A percentile compares a stretch with the other conserved stretches of the same genome.
phyloP scores from a whole-genome alignment of 2,888 invertebrate species.

The Geotrupes spiniger region DNA sequence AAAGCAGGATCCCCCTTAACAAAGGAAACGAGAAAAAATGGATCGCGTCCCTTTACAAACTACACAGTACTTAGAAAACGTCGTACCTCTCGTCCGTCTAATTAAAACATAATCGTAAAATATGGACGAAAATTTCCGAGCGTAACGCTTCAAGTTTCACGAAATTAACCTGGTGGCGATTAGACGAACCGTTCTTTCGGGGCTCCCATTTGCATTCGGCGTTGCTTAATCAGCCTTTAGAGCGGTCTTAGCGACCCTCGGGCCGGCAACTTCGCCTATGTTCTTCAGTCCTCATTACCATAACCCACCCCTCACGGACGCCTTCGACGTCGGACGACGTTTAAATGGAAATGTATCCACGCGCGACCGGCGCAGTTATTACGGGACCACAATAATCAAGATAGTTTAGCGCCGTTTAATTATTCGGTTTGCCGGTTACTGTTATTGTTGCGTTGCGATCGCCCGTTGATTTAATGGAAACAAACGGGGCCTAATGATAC shows the following conservation, averaged over 20 bases:
- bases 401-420: slow-evolving; percentile 38
- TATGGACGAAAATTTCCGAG: no score
- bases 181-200: slow-evolving; percentile 36
- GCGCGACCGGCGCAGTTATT: slow-evolving; percentile 35
- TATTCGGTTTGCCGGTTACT: slow-evolving; percentile 31
- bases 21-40: no score
- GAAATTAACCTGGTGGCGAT: slow-evolving; percentile 35
- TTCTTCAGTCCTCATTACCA: no score
- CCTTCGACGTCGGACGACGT: slow-evolving; percentile 26
- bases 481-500: no score
- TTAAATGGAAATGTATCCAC: slow-evolving; percentile 38
- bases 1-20: no score
- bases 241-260: slow-evolving; percentile 32
- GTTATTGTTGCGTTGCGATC: slow-evolving; percentile 20
- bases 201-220: slow-evolving; percentile 36
- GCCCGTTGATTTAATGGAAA: slow-evolving; percentile 21
- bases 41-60: no score
- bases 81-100: no score
- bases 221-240: slow-evolving; percentile 37
- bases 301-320: no score
- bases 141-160: slow-evolving; percentile 16
- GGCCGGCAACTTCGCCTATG: slow-evolving; percentile 8
- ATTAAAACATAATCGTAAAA: no score
- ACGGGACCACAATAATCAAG: slow-evolving; percentile 40
- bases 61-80: no score